Percentiles rank a stretch among this genome's conserved stretches.
Evolutionary conservation across 2,888 invertebrate species (phyloP).

Genomic region (Caenorhabditis sp.): DNA sequence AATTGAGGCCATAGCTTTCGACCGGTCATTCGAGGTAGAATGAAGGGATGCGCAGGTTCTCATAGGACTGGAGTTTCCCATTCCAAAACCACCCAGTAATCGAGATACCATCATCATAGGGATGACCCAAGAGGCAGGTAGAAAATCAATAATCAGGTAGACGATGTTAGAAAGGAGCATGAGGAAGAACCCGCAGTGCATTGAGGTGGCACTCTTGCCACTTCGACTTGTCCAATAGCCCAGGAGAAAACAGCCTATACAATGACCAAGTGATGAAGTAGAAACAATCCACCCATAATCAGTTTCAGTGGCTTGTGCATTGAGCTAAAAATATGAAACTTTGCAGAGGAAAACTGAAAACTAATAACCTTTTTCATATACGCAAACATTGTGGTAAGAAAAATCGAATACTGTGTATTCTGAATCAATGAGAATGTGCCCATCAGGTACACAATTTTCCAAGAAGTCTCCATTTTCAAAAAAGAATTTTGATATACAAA

Average conservation of each 20-base stretch:
- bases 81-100: constrained; percentile 29
- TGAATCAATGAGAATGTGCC: constrained; percentile 37
- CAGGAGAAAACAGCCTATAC: constrained; percentile 33
- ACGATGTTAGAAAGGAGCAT: constrained; percentile 39
- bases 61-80: constrained; percentile 31
- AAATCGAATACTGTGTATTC: constrained; percentile 41
- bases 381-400: constrained; percentile 32
- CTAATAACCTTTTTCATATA: constrained; percentile 20
- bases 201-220: constrained; percentile 17
- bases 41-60: constrained; percentile 24
- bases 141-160: constrained; percentile 23
- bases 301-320: constrained; percentile 6
- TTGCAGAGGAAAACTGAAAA: constrained; percentile 1
- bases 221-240: constrained; percentile 34
- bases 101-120: constrained; percentile 27
- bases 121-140: constrained; percentile 21
- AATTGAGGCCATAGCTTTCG: constrained; percentile 34
- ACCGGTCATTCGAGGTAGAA: constrained; percentile 26
- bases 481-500: too few species aligned
- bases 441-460: constrained; percentile 34
- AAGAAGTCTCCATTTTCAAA: too few species aligned
- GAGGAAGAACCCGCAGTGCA: constrained; percentile 31
- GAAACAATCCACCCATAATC: constrained; percentile 39
- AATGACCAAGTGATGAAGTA: constrained; percentile 35
- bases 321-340: too few species aligned